A percentile compares a stretch with the other conserved stretches of the same genome.
phyloP scores from a whole-genome alignment of 2,797 vertebrate genomes.

The Morus bassanus region DNA sequence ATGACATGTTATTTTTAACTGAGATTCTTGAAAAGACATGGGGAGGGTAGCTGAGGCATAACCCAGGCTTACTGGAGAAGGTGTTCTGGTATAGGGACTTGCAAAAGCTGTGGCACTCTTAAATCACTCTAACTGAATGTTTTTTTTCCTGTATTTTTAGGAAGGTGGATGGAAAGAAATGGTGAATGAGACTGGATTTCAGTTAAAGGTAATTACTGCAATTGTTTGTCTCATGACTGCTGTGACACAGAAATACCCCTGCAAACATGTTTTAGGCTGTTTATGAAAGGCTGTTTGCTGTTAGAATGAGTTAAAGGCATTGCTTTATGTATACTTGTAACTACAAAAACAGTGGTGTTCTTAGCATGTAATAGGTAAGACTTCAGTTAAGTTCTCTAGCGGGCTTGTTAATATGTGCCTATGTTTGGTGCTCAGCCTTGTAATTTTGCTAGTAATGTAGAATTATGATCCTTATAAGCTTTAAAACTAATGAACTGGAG shows the following conservation, averaged over 20 bases:
- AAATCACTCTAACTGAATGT: constrained; percentile 7
- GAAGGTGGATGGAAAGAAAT: constrained; percentile 93
- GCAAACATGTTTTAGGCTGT: not conserved
- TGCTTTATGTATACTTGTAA: not conserved
- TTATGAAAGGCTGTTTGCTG: not conserved
- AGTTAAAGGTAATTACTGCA: constrained; percentile 85
- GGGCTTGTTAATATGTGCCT: not conserved
- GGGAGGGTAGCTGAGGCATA: not conserved
- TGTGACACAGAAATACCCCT: not conserved
- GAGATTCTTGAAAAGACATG: not conserved
- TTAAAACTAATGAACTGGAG: not conserved
- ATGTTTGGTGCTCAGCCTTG: not conserved
- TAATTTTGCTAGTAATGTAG: not conserved
- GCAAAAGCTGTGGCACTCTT: not conserved
- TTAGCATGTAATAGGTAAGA: not conserved
- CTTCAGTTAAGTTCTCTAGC: not conserved
- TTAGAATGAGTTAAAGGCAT: not conserved
- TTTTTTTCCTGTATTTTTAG: constrained; percentile 73
- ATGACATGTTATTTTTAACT: not conserved
- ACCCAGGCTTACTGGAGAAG: not conserved
- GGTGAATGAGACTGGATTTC: constrained; percentile 92
- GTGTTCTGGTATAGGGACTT: not conserved
- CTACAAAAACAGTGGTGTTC: not conserved
- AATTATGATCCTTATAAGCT: not conserved
- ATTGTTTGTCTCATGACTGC: not conserved